Conservation (phyloP, 2,113 vertebrate species). For the Sceloporus tristichus region DNA sequence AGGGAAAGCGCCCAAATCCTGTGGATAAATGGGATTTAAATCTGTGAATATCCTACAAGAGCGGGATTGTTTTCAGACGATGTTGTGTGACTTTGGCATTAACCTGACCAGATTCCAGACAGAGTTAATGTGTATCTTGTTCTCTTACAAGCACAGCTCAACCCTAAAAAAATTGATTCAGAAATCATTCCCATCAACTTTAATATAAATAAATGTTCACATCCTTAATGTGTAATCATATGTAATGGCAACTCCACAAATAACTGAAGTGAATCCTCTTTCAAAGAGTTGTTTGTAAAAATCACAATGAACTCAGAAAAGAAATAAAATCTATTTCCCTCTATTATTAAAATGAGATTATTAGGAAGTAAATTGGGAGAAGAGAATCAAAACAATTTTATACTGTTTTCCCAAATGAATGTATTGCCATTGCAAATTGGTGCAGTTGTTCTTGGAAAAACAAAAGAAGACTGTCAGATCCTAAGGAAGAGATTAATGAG, state of each 20-base stretch:
- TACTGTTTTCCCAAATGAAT: background rate
- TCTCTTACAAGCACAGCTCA: background rate
- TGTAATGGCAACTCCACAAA: background rate
- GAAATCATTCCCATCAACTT: background rate
- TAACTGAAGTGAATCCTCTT: background rate
- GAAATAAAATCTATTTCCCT: background rate
- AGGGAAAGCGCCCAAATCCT: too few species aligned
- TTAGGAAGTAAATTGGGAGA: background rate
- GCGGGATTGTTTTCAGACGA: too few species aligned
- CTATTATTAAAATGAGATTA: background rate
- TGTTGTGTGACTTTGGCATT: too few species aligned
- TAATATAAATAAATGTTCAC: background rate
- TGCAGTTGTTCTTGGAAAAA: constrained; percentile 13
- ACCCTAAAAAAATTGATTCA: background rate
- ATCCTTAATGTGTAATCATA: background rate
- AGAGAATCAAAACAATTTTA: background rate
- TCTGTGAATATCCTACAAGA: too few species aligned
- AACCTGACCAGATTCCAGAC: background rate
- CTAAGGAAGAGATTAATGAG: background rate
- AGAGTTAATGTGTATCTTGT: background rate
- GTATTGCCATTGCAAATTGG: constrained; percentile 20
- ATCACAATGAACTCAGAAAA: background rate
- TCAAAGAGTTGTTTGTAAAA: too few species aligned
- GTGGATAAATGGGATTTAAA: too few species aligned
- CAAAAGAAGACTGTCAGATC: background rate